Base-by-base conservation (phyloP, 1,140 invertebrate species). In the Drosophila triauraria region DNA sequence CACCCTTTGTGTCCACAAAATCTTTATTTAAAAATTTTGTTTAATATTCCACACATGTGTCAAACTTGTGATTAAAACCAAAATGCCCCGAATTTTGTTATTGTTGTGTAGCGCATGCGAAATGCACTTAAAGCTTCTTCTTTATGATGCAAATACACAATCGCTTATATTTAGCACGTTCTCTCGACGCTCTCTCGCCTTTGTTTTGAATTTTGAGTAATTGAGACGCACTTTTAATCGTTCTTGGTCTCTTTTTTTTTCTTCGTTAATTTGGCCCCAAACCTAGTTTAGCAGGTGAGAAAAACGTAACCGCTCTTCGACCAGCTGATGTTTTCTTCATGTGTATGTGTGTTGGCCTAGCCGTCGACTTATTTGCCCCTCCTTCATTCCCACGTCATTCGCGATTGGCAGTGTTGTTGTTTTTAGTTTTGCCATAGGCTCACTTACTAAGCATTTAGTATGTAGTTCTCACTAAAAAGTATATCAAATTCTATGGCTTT, bases 331-430 rank as follows among this genome's bases (percentile, higher is more conserved):
- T 56, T 68, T 56, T 68, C 32, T 67, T 76, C 40, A 8, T n/a
- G 71, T 65, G 60, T 58, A 42, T 75, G 27, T 48, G 69, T 72
- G 70, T 74, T 72, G 68, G 68, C 70, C 70, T 72, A 74, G 68
- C 67, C 70, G 17, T 38, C 67, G 46, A 51, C 67, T 74, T 60
- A 46, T 74, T 74, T 46, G 23, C 30, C 48, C 68, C 70, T 74
- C 46, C 13, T 30, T n/a, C 70, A 51, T 59, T 72, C 46, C 23
- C 69, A 17, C 67, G 13, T 38, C 10, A 32, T 72, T 74, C 68
- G 68, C 69, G 25, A 72, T 72, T 58, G 46, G 23, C 32, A 30
- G 8, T 5, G 4, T 54, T 70, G 10, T 48, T 57, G 40, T 27
- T 46, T 10, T 6, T 40, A 40, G 53, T 64, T 42, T 47, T 23